A percentile compares a stretch with the other conserved stretches of the same genome.
phyloP scores from a whole-genome alignment of 2,888 invertebrate species.

The Nysson spinosus region DNA sequence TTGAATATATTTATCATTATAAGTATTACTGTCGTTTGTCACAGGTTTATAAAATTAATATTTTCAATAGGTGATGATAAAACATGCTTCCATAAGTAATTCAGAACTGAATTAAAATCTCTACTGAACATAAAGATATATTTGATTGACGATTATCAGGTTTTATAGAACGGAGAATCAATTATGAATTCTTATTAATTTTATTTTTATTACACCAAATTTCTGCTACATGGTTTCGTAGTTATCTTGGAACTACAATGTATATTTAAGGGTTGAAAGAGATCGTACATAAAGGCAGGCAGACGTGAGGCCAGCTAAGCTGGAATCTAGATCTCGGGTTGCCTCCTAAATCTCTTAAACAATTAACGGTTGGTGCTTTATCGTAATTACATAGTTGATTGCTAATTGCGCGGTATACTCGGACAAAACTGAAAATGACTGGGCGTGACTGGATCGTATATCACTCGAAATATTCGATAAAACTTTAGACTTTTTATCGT shows the following conservation, averaged over 20 bases:
- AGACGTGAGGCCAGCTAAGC: not conserved
- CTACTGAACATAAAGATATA: too few species aligned
- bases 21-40: too few species aligned
- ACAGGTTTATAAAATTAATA: too few species aligned
- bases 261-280: not conserved
- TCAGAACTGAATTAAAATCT: too few species aligned
- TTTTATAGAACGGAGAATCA: too few species aligned
- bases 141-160: too few species aligned
- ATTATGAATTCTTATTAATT: too few species aligned
- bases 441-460: conserved; percentile 58
- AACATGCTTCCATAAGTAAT: too few species aligned
- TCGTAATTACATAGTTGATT: conserved; percentile 58
- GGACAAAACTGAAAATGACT: conserved; percentile 59
- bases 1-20: too few species aligned
- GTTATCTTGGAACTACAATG: not conserved
- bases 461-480: conserved; percentile 47
- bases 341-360: conserved; percentile 63
- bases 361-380: conserved; percentile 51
- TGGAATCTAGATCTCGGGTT: conserved; percentile 55
- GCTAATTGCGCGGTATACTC: conserved; percentile 56
- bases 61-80: too few species aligned
- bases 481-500: conserved; percentile 2
- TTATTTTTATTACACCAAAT: too few species aligned
- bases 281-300: not conserved
- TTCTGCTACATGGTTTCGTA: too few species aligned